phyloP scores from a whole-genome alignment of 1,140 invertebrate species.

The Drosophila novamexicana region DNA sequence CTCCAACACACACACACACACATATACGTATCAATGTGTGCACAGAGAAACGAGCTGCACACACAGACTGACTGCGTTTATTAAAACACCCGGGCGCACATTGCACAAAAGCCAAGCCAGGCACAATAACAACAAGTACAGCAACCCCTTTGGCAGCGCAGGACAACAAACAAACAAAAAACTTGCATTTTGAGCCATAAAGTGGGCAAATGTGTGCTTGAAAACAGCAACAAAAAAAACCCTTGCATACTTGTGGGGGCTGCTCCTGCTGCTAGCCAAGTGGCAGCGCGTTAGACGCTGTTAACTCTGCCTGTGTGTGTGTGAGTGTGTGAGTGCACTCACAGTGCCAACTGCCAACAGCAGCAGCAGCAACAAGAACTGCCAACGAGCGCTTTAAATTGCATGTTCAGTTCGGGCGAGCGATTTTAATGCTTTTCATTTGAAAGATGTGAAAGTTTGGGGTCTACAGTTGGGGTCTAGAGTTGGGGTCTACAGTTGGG shows the following conservation, averaged over 20 bases:
- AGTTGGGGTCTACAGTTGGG: background rate
- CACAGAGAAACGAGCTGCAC: constrained; percentile 5
- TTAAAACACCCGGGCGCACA: constrained; percentile 66
- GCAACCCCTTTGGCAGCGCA: constrained; percentile 25
- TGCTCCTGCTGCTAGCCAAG: constrained; percentile 57
- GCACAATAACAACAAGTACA: constrained; percentile 22
- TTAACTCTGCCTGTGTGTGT: constrained; percentile 15
- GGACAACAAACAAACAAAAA: constrained; percentile 6
- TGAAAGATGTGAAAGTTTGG: constrained; percentile 14
- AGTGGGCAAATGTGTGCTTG: constrained; percentile 70
- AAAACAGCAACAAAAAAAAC: constrained; percentile 57
- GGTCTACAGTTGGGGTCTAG: background rate
- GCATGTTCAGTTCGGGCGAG: constrained; percentile 65
- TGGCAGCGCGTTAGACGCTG: constrained; percentile 49
- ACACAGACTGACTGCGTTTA: constrained; percentile 52
- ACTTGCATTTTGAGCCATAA: constrained; percentile 66
- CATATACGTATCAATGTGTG: background rate
- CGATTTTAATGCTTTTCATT: constrained; percentile 74
- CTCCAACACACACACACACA: constrained; percentile 5
- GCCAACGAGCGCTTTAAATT: constrained; percentile 55
- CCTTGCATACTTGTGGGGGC: constrained; percentile 69
- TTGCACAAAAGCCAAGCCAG: constrained; percentile 64
- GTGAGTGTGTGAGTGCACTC: constrained; percentile 10
- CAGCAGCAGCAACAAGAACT: constrained; percentile 16
- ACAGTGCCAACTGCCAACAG: constrained; percentile 34